Evolutionary conservation across 2,888 invertebrate species (phyloP).

Genomic region (Eristalinus sepulchralis): DNA sequence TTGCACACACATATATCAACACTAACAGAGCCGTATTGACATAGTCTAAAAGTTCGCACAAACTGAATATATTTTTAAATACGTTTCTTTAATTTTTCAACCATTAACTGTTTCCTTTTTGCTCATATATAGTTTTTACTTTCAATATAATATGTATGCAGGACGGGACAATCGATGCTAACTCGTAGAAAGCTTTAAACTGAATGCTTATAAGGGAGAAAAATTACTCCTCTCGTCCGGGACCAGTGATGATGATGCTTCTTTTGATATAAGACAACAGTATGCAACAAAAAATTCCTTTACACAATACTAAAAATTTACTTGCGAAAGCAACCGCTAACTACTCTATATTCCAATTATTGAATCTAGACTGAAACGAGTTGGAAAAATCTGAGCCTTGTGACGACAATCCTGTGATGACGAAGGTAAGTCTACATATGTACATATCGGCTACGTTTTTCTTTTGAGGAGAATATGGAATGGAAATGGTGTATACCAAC

Average conservation of each 20-base stretch:
- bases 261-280: slow-evolving; percentile 64
- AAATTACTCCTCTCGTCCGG: slow-evolving; percentile 69
- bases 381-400: slow-evolving; percentile 67
- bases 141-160: slow-evolving; percentile 53
- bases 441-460: slow-evolving; percentile 21
- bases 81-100: slow-evolving; percentile 1
- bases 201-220: slow-evolving; percentile 73
- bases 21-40: background rate
- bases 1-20: slow-evolving; percentile 49
- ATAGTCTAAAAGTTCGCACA: background rate
- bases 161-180: slow-evolving; percentile 78
- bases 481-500: slow-evolving; percentile 68
- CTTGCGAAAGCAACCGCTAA: slow-evolving; percentile 66
- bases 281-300: slow-evolving; percentile 65
- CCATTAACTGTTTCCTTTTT: slow-evolving; percentile 25
- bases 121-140: slow-evolving; percentile 25
- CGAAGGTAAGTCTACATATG: slow-evolving; percentile 44
- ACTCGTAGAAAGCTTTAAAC: slow-evolving; percentile 76
- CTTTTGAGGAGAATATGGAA: slow-evolving; percentile 41
- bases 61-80: background rate
- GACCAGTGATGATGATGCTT: slow-evolving; percentile 73
- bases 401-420: slow-evolving; percentile 65
- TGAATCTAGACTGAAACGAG: slow-evolving; percentile 69
- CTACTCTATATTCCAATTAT: slow-evolving; percentile 69
- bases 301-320: slow-evolving; percentile 65